Base-by-base conservation (phyloP, 2,888 invertebrate species). In the Crossocerus cetratus region DNA sequence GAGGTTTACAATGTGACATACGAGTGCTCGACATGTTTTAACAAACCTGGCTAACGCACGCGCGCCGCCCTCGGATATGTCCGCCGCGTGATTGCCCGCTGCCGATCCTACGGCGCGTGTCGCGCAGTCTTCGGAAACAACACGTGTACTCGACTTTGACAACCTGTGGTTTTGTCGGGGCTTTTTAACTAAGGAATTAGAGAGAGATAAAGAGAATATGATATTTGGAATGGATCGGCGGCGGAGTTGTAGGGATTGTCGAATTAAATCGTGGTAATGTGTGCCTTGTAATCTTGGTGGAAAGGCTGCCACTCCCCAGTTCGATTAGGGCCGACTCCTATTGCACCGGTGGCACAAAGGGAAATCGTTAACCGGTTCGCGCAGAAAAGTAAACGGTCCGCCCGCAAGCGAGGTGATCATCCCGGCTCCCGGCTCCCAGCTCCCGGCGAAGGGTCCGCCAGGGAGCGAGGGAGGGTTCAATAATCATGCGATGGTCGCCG, bases 401-500 rank as follows among this genome's bases (percentile, higher is more conserved):
- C 55, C 66, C 54, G 62, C 65, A 56, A 71, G n/a, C n/a, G 70
- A 74, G 69, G 72, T 65, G 72, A 73, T 74, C 70, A 72, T 55
- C 62, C 62, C n/a, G n/a, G n/a, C n/a, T n/a, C n/a, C n/a, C n/a
- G n/a, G n/a, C n/a, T n/a, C n/a, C n/a, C n/a, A n/a, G n/a, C n/a
- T n/a, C n/a, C n/a, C 55, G 23, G 32, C 32, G 53, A 70, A 69
- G 62, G 67, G 68, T 72, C 61, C 43, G 64, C n/a, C n/a, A n/a
- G n/a, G n/a, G n/a, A n/a, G 32, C 71, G 23, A 56, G 49, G 43
- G 53, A 67, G 69, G 76, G 70, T 67, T 69, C 77, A 68, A 83
- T 83, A 73, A 82, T 77, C 75, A 78, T 69, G 64, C 53, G 53
- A 69, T 22, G 67, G 74, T 69, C 69, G 78, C 78, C 78, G 76